Evolutionary conservation across 2,113 vertebrate species (phyloP), one percentile per base, ranked within the genome.

Genomic region (Corvus moneduloides): DNA sequence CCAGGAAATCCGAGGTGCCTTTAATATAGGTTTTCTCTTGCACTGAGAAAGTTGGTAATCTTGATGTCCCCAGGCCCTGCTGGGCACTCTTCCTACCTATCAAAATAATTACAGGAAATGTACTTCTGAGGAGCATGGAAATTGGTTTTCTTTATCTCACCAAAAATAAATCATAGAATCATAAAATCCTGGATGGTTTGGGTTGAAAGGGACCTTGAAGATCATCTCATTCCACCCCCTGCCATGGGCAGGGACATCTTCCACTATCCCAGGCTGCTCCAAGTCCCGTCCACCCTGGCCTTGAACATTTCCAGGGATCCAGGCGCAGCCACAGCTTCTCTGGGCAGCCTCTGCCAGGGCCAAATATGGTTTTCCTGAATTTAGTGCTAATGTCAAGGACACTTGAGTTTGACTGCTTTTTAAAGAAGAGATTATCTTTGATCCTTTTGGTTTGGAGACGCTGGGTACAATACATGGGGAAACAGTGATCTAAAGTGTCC

Each of bases 1-100:
- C 99, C 62, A 99, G 95, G 96, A 99, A 99, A 95, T 99, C 99
- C 11, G 98, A 98, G 21, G 99, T 99, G 81, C 99, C 99, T 96
- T 99, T 99, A 37, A 99, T 98, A 55, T 99, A 99, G 94, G 96
- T 98, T 97, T 99, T 99, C 94, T 99, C 99, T 92, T 99, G 98
- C 55, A 98, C 97, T 19, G 99, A 99, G 96, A 99, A 99, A 6
- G 86, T 96, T 6, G 99, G 99, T 87, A 99, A 94, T 23, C 99
- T 97, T 4, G 99, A 99, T 14, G 95, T 97, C 8, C 98, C 98
- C 67, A 99, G 95, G 59, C 98, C 99, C 96, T 99, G 99, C 82
- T 99, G 98, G 39, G 90, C 89, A 44, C 98, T 99, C 95, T 99
- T 99, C 68, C 97, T 98, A 16, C 99, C 99, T 99, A 37, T 55